A percentile compares a stretch with the other conserved stretches of the same genome.
Evolutionary conservation across 2,797 vertebrate species (phyloP).

Genomic region (Eulemur coronatus): DNA sequence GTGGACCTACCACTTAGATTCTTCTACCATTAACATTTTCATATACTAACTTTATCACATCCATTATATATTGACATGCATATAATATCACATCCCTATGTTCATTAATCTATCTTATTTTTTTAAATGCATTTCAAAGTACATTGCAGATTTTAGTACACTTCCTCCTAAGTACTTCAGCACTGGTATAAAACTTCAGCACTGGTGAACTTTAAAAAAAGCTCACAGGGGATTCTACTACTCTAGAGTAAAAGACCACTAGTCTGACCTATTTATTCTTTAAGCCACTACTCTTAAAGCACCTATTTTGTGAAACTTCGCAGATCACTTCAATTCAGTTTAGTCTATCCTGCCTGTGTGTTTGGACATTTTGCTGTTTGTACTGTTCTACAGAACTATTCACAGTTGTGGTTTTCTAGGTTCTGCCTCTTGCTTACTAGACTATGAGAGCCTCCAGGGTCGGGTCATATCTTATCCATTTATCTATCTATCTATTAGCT

Average conservation of each 20-base stretch:
- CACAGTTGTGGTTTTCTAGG: background rate
- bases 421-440: background rate
- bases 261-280: slow-evolving; percentile 4
- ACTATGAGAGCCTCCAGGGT: background rate
- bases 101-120: background rate
- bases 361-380: background rate
- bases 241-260: background rate
- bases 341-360: background rate
- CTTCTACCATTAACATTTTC: slow-evolving; percentile 10
- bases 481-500: background rate
- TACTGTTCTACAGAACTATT: background rate
- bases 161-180: background rate
- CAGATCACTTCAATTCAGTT: background rate
- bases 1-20: background rate
- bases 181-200: background rate
- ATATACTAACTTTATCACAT: background rate
- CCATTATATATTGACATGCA: background rate
- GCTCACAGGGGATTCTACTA: background rate
- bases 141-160: background rate
- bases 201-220: slow-evolving; percentile 29
- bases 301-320: background rate
- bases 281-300: background rate
- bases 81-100: background rate
- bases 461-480: background rate
- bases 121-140: background rate